These are phyloP conservation scores for Empis stercorea DNA, from an alignment of 2,888 invertebrate genomes.

Conservation along the genomic window DNA sequence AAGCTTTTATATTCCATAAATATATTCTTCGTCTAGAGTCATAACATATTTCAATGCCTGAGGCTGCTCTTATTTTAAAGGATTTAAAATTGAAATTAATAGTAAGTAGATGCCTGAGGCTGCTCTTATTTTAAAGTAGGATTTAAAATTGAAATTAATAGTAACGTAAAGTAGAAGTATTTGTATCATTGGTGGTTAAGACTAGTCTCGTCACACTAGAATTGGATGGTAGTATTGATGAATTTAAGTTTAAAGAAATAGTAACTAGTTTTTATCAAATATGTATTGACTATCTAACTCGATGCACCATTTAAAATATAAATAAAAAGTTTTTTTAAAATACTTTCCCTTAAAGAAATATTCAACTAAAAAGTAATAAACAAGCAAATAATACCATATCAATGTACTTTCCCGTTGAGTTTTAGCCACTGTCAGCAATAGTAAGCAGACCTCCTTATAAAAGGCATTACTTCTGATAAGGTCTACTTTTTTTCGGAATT, in stretches of 20 bases:
- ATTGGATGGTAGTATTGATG: conserved; percentile 2
- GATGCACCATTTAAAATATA: conserved; percentile 4
- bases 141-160: conserved; percentile 4
- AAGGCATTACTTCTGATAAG: too few relatives aligned
- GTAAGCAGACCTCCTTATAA: too few relatives aligned
- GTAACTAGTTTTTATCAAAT: conserved; percentile 4
- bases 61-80: background rate
- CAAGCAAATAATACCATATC: too few relatives aligned
- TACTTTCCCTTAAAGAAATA: too few relatives aligned
- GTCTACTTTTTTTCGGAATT: too few relatives aligned
- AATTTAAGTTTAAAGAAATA: conserved; percentile 5
- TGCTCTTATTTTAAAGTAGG: background rate
- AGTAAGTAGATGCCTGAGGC: background rate
- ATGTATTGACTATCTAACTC: conserved; percentile 2
- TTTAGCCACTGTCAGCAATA: too few relatives aligned
- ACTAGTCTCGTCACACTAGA: conserved; percentile 3
- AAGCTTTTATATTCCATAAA: background rate
- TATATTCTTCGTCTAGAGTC: background rate
- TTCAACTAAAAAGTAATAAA: too few relatives aligned
- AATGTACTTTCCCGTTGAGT: too few relatives aligned
- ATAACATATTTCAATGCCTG: background rate
- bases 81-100: conserved; percentile 4
- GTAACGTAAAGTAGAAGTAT: background rate
- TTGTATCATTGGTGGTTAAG: conserved; percentile 1
- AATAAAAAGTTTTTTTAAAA: too few relatives aligned